Evolutionary conservation across 1,140 invertebrate species (phyloP), one percentile per base, ranked within the genome.

Genomic region (Pseudomyrmex dendroicus): DNA sequence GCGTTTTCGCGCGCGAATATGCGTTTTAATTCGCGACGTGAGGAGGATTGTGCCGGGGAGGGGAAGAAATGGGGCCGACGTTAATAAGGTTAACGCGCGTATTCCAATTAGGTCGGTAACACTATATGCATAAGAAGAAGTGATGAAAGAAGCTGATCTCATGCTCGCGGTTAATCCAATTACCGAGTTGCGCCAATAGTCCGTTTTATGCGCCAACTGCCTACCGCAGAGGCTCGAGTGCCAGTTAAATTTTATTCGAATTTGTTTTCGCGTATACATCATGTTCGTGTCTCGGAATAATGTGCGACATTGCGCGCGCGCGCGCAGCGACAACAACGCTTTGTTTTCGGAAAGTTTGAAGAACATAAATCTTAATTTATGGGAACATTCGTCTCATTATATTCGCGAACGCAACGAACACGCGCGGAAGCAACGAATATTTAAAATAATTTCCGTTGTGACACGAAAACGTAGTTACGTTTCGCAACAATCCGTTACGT

Each of bases 131-230:
- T 70, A 78, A 70, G 50, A 78, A 57, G 44, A 78, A 57, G 44
- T 61, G 66, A 80, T 50, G 76, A 72, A 80, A 80, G 66, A 80
- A 80, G 76, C 56, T 80, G 66, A 70, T 46, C 66, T 80, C 76
- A 72, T 25, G 22, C 8, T 5, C n/a, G 35, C 35, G 66, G 56
- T 8, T 59, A 80, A 72, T 72, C 46, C 54, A 35, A 48, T 80
- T 80, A 80, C 48, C 15, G 35, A 72, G 44, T 80, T 20, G n/a
- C 56, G 48, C 3, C 66, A 59, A 59, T 80, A 72, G 12, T 59
- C 46, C 22, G 50, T 35, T 48, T 35, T 35, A 35, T 35, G 35
- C 35, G 35, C 35, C 35, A 35, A 35, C 35, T 35, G 7, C 35
- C 35, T 35, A 35, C 35, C 35, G n/a, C 5, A 1, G 56, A 64